These are phyloP conservation scores for Mellilla xanthometata DNA, from an alignment of 2,888 invertebrate species.

Conservation along the genomic window DNA sequence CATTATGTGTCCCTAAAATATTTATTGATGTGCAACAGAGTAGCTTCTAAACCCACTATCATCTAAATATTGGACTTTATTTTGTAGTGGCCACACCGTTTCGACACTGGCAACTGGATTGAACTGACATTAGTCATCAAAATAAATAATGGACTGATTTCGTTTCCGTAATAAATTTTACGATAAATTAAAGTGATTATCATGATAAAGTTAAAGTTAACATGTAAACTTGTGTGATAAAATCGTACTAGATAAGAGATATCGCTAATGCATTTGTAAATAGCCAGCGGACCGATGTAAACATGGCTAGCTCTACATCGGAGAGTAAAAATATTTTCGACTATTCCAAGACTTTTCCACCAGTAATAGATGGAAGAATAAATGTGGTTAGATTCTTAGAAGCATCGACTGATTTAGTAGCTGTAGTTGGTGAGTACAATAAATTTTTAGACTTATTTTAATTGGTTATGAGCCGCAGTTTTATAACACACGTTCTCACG, in stretches of 20 bases:
- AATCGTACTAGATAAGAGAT: slow-evolving; percentile 24
- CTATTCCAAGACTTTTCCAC: slow-evolving; percentile 74
- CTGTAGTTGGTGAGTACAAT: slow-evolving; percentile 82
- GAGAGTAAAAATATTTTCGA: slow-evolving; percentile 38
- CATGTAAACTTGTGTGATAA: slow-evolving; percentile 35
- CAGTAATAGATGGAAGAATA: slow-evolving; percentile 80
- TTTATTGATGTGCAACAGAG: slow-evolving; percentile 14
- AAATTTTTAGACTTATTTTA: not conserved
- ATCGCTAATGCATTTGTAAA: slow-evolving; percentile 21
- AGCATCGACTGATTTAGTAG: slow-evolving; percentile 84
- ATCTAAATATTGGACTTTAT: slow-evolving; percentile 21
- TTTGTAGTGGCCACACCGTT: slow-evolving; percentile 40
- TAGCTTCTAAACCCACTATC: slow-evolving; percentile 7
- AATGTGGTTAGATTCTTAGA: slow-evolving; percentile 83
- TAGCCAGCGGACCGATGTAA: slow-evolving; percentile 17
- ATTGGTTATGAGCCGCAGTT: not conserved
- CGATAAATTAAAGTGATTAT: slow-evolving; percentile 29
- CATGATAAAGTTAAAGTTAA: slow-evolving; percentile 26
- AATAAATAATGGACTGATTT: slow-evolving; percentile 18
- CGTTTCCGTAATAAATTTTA: slow-evolving; percentile 7
- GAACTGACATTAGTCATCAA: slow-evolving; percentile 35
- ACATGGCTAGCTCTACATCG: slow-evolving; percentile 53
- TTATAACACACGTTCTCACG: slow-evolving; percentile 1
- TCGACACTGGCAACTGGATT: slow-evolving; percentile 39
- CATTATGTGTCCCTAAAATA: slow-evolving; percentile 18